Percentiles rank a stretch among this genome's conserved stretches.
Conservation (phyloP, 2,113 vertebrate species). For the Petaurus breviceps region DNA sequence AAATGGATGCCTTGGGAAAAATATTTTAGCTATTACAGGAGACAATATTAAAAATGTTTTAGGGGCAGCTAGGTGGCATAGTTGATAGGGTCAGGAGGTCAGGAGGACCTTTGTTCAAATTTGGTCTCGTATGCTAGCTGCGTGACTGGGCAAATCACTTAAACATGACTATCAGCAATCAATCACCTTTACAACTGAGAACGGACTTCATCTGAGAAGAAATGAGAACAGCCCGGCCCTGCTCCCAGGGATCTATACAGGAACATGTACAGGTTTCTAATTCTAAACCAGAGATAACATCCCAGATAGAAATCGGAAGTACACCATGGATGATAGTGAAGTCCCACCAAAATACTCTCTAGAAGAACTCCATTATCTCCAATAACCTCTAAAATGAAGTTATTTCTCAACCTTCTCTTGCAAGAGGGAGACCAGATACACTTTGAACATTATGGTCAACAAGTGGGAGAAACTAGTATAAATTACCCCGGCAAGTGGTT, state of each 20-base stretch:
- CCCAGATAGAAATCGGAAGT: neutral
- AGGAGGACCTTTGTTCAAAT: neutral
- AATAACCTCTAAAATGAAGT: neutral
- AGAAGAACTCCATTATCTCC: neutral
- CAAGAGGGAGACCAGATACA: neutral
- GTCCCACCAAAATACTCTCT: neutral
- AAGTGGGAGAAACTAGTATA: neutral
- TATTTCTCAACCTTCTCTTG: neutral
- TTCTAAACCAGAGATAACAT: neutral
- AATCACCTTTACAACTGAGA: no score
- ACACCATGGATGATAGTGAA: neutral
- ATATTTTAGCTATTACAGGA: neutral
- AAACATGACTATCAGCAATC: no score
- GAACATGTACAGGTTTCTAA: neutral
- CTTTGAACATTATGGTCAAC: neutral
- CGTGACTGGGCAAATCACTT: neutral
- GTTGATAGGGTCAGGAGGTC: neutral
- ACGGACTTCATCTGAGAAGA: neutral
- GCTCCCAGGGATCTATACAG: neutral
- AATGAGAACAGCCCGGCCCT: neutral
- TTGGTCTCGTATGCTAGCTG: neutral
- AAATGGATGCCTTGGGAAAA: neutral
- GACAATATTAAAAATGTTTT: neutral
- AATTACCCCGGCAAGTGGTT: neutral
- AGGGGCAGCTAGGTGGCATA: neutral